These are phyloP conservation scores for Malacoctenus gilli DNA, from an alignment of 2,797 vertebrate species.

Conservation along the genomic window DNA sequence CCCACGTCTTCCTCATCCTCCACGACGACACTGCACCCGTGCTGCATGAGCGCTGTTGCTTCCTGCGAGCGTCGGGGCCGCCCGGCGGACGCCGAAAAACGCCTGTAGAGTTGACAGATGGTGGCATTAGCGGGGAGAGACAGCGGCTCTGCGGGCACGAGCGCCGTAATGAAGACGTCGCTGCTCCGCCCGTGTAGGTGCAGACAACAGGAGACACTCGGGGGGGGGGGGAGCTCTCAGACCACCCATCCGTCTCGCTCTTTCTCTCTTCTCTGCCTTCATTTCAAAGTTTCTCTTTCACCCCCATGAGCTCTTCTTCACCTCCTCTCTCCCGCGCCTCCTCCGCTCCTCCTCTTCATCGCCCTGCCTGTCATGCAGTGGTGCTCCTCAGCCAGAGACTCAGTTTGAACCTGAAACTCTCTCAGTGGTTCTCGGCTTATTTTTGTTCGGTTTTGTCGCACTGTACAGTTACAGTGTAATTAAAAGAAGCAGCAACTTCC, in stretches of 20 bases:
- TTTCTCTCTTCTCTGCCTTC: constrained; percentile 25
- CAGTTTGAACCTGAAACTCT: constrained; percentile 31
- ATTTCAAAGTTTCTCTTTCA: constrained; percentile 20
- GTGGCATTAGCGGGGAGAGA: too few species aligned
- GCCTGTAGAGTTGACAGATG: too few species aligned
- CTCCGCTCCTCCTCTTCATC: constrained; percentile 41
- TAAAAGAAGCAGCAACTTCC: too few species aligned
- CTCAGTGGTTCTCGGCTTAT: constrained; percentile 52
- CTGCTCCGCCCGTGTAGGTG: neutral
- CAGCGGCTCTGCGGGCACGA: too few species aligned
- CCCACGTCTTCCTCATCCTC: constrained; percentile 55
- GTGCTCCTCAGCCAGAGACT: constrained; percentile 30
- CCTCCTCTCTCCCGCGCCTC: neutral
- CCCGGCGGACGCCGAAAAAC: constrained; percentile 11
- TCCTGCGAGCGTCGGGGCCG: constrained; percentile 34
- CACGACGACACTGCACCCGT: constrained; percentile 58
- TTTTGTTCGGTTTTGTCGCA: too few species aligned
- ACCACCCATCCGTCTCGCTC: too few species aligned
- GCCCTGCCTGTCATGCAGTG: too few species aligned
- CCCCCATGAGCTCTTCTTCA: constrained; percentile 8
- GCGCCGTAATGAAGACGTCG: constrained; percentile 1
- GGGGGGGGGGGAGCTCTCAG: too few species aligned
- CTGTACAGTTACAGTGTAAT: too few species aligned
- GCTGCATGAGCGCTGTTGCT: constrained; percentile 65
- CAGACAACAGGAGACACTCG: constrained; percentile 18